Evolutionary conservation across 1,140 invertebrate species (phyloP), one percentile per base, ranked within the genome.

Genomic region (Hermatobates lingyangjiaoensis): DNA sequence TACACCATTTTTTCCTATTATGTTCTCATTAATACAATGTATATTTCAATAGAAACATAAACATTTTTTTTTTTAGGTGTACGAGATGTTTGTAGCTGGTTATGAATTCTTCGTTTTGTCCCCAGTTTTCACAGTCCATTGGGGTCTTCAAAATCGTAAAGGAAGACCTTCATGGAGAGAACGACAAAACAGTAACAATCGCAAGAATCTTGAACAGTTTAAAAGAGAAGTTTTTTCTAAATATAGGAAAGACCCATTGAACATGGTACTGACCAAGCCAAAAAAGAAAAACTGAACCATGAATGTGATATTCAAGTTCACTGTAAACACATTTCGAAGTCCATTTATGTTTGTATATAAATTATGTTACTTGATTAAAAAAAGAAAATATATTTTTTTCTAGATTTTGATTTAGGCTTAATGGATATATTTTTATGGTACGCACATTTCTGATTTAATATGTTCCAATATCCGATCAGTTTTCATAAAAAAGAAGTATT

Each of bases 71-170:
- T 27, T 52, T 1, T 70, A 92, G 87, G 85, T 91, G 1, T 93
- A 92, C 68, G 89, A 95, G 68, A 89, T 92, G 83, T 87, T 81
- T 62, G 74, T 92, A 21, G 81, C 87, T 34, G 88, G 89, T 2
- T 93, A 86, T 65, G 76, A 83, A 60, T 92, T 95, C 66, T 75
- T 79, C 58, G 88, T 95, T 0, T 73, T 94, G 2, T 83, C 88
- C 1, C 87, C 88, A 1, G 80, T 88, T 38, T 95, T 93, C 64
- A 84, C 88, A 0, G 80, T 85, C 3, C 90, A 94, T 63, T 87
- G 85, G 81, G 89, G 88, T 1, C 69, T 92, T 12, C 87, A 87
- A 62, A 74, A 76, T 10, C 76, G 82, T 53, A 76, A 79, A 55
- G 74, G 73, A 18, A 69, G 84, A 25, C 84, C 86, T 0, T 72